phyloP scores from a whole-genome alignment of 2,797 vertebrate species.

The Menidia menidia region DNA sequence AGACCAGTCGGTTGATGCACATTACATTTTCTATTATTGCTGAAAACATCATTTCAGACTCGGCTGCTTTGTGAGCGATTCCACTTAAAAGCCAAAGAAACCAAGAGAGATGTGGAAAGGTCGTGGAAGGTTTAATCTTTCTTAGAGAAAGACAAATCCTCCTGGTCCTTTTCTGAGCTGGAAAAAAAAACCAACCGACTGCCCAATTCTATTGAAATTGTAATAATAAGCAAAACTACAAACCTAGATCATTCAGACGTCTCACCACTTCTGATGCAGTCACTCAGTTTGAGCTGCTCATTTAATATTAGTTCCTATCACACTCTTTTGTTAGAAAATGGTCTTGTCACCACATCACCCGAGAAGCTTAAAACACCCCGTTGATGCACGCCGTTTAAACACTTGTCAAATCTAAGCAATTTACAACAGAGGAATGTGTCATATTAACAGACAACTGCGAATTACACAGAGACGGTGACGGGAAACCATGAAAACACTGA shows the following conservation, averaged over 20 bases:
- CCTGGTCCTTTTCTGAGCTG: neutral
- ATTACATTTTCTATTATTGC: too few relatives aligned
- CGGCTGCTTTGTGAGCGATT: neutral
- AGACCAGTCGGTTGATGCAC: too few relatives aligned
- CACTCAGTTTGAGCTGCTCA: slow-evolving; percentile 54
- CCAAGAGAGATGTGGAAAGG: neutral
- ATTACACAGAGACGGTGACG: slow-evolving; percentile 23
- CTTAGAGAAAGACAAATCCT: neutral
- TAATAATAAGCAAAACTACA: slow-evolving; percentile 27
- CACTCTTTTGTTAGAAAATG: slow-evolving; percentile 38
- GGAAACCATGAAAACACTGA: slow-evolving; percentile 13
- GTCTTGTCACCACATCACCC: slow-evolving; percentile 36
- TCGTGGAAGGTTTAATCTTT: neutral
- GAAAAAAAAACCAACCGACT: slow-evolving; percentile 3
- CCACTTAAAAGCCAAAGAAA: neutral
- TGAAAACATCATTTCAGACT: too few relatives aligned
- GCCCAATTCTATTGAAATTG: slow-evolving; percentile 30
- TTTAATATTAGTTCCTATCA: slow-evolving; percentile 49
- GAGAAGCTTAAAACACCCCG: slow-evolving; percentile 28
- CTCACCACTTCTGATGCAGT: slow-evolving; percentile 33
- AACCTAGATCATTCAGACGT: slow-evolving; percentile 26
- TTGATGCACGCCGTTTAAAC: slow-evolving; percentile 40
- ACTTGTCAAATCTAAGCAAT: slow-evolving; percentile 44
- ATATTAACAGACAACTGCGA: slow-evolving; percentile 20
- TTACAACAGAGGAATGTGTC: slow-evolving; percentile 17